Conservation (phyloP, 2,113 vertebrate genomes). For the Mesoclemmys tuberculata region DNA sequence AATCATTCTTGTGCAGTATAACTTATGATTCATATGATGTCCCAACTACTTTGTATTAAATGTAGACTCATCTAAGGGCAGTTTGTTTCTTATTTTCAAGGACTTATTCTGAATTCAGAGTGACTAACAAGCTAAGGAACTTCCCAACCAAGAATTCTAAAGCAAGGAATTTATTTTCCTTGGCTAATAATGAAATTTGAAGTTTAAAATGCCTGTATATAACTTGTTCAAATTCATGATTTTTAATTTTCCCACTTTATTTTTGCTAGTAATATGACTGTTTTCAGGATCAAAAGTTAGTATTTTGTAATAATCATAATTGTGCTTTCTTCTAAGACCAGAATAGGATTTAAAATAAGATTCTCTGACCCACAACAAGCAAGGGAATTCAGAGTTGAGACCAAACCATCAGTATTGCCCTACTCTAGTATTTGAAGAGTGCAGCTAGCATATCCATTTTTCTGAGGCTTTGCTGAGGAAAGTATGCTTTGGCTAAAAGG, state of each 20-base stretch:
- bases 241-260: neutral
- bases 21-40: slow-evolving; percentile 50
- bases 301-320: neutral
- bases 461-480: neutral
- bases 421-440: neutral
- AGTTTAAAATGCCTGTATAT: neutral
- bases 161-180: slow-evolving; percentile 29
- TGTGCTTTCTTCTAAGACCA: neutral
- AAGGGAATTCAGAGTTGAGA: neutral
- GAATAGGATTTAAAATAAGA: neutral
- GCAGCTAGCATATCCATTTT: fast-evolving
- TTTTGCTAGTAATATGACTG: neutral
- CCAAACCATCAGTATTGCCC: neutral
- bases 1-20: slow-evolving; percentile 39
- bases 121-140: slow-evolving; percentile 56
- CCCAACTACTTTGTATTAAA: slow-evolving; percentile 38
- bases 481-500: neutral
- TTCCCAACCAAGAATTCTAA: neutral
- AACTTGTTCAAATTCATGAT: neutral
- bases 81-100: slow-evolving; percentile 10
- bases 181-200: neutral
- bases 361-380: neutral
- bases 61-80: slow-evolving; percentile 53
- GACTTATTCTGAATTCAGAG: neutral
- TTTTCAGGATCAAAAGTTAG: neutral